Evolutionary conservation across 2,797 vertebrate species (phyloP), one percentile per base, ranked within the genome.

Genomic region (Scolopax bukidnonensis): DNA sequence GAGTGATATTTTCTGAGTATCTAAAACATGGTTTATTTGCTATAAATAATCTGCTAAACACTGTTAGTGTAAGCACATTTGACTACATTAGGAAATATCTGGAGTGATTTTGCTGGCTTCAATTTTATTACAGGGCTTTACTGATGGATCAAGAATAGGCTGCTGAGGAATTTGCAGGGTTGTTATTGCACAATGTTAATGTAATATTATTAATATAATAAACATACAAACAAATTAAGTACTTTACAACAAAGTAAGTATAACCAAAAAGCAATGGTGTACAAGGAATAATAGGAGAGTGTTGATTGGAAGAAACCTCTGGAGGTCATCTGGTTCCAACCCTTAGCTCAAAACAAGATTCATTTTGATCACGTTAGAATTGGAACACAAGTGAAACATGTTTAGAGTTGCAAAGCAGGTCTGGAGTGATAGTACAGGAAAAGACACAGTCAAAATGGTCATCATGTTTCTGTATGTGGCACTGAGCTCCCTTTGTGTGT

Each of bases 391-490:
- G 5, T 45, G 6, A 82, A 81, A 90, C 6, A 4, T 3, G 6
- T 45, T 75, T 24, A 41, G 25, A 20, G 4, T 30, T 65, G 25
- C 33, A 84, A 51, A 76, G 12, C 21, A 14, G 14, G 11, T 50
- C 67, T 82, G 47, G 30, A 41, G 12, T 59, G 24, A 70, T 11
- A 25, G 27, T 10, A 32, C 18, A 63, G 30, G 28, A 79, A 67
- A 59, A 83, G 32, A 25, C 0, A 4, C 12, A 19, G 3, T 51
- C 0, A 2, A 56, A 16, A n/a, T 23, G 19, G 27, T 1, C 6
- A 24, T 38, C n/a, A 8, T 21, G 13, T 16, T 88, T 3, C 9
- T 48, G 3, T 48, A 21, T 56, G 38, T 63, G 60, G 4, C 38
- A 43, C 30, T 63, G 54, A 74, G 8, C 3, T 57, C 12, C 51